Base-by-base conservation (phyloP, 2,113 vertebrate species). In the Clarias macrocephalus region DNA sequence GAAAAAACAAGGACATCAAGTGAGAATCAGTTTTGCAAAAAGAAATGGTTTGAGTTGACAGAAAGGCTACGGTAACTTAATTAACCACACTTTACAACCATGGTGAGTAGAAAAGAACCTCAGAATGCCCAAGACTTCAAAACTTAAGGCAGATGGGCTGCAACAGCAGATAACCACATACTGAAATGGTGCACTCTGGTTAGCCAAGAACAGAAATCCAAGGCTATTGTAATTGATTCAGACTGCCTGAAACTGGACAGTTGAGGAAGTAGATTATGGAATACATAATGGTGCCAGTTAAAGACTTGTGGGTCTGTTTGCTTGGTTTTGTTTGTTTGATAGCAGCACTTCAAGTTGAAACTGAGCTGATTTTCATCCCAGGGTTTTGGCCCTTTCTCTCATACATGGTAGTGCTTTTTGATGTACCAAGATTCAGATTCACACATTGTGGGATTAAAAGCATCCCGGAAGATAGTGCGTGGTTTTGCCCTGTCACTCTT, bases 381-480 rank as follows among this genome's bases (percentile, higher is more conserved):
- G 37, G n/a, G 5, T 77, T 48, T 23, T 33, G 21, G 56, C 59
- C 59, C 5, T 48, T 37, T 73, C 70, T 21, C 6, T 72, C 68
- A 37, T 72, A 33, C 15, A 18, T 56, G 59, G 33, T 42, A 8
- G 57, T n/a, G 42, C 8, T 52, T 52, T 76, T 77, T 11, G 12
- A 28, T 77, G 57, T 16, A 63, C 23, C 70, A n/a, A 63, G 25
- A 25, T 42, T 19, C 2, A 11, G 1, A n/a, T 42, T 56, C 18
- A 57, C 12, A 12, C 28, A 42, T 59, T 73, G 68, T n/a, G 56
- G 77, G 33, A 63, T 63, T 85, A 52, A 62, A 77, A 85, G 37
- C 37, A n/a, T 75, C 42, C 23, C 7, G 18, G 52, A 59, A 30
- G 1, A 70, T 57, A 68, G 28, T n/a, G 23, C 28, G 60, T 5